Conservation (phyloP, 2,797 vertebrate species). For the Dicrostonyx torquatus region DNA sequence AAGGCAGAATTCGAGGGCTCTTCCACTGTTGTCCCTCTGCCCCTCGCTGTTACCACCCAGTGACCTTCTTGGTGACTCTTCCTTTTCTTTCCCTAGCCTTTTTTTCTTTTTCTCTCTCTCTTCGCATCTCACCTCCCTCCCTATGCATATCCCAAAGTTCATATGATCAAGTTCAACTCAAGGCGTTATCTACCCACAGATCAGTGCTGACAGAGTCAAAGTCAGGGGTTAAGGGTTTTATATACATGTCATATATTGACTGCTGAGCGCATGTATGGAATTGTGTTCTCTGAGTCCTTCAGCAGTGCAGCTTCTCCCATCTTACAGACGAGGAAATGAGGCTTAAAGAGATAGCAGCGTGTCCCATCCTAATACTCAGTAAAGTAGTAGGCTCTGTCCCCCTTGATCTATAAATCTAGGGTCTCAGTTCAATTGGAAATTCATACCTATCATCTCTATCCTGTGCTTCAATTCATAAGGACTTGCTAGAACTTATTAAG, state of each 20-base stretch:
- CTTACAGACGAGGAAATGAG: conserved; percentile 42
- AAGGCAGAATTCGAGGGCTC: background rate
- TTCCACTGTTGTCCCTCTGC: background rate
- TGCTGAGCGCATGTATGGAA: conserved; percentile 11
- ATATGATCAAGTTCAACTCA: background rate
- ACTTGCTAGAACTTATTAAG: conserved; percentile 47
- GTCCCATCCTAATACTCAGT: background rate
- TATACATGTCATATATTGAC: background rate
- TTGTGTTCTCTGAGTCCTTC: conserved; percentile 23
- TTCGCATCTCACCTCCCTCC: background rate
- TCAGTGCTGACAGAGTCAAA: conserved; percentile 2
- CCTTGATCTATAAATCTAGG: conserved; percentile 49
- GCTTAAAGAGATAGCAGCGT: background rate
- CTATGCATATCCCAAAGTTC: background rate
- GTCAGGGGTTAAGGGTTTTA: background rate
- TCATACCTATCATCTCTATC: conserved; percentile 12
- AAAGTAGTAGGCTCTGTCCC: background rate
- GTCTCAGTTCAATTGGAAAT: conserved; percentile 1
- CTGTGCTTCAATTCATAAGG: background rate
- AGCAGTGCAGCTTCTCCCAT: background rate
- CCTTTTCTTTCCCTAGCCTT: background rate
- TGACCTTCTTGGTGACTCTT: background rate
- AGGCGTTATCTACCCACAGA: background rate
- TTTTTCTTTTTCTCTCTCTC: background rate
- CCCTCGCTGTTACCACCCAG: background rate